Percentiles rank a stretch among this genome's conserved stretches.
Evolutionary conservation across 2,888 invertebrate species (phyloP).

Genomic region (Myopa tessellatipennis): DNA sequence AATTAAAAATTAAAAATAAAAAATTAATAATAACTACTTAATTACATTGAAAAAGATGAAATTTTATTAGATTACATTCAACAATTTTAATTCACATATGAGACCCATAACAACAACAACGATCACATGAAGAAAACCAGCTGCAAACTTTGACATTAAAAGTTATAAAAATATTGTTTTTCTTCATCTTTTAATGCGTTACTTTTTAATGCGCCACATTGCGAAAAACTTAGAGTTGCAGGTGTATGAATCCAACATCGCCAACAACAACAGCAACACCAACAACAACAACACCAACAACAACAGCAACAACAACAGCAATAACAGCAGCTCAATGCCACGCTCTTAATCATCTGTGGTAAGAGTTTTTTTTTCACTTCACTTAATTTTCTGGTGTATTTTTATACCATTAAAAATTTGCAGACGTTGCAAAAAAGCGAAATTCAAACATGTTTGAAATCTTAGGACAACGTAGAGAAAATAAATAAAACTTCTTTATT

Average conservation of each 20-base stretch:
- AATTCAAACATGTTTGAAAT: background rate
- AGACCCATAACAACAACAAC: background rate
- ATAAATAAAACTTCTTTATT: background rate
- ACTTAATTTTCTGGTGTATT: background rate
- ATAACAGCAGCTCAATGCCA: background rate
- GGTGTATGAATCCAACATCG: background rate
- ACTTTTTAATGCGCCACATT: background rate
- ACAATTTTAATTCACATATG: background rate
- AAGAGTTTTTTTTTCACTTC: constrained; percentile 1
- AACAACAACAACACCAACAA: background rate
- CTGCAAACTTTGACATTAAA: constrained; percentile 6
- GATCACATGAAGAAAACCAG: background rate
- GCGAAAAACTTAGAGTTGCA: background rate
- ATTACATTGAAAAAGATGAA: too few relatives aligned
- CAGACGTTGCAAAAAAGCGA: background rate
- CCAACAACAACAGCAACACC: background rate
- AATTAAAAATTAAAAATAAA: background rate
- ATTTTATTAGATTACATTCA: background rate
- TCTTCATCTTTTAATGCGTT: constrained; percentile 1
- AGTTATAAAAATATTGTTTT: background rate
- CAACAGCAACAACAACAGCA: constrained; percentile 11
- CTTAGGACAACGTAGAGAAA: background rate
- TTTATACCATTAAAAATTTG: background rate
- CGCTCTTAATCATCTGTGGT: background rate
- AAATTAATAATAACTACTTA: background rate